A percentile compares a stretch with the other conserved stretches of the same genome.
Conservation (phyloP, 2,888 invertebrate genomes). For the Brachypalpus laphriformis region DNA sequence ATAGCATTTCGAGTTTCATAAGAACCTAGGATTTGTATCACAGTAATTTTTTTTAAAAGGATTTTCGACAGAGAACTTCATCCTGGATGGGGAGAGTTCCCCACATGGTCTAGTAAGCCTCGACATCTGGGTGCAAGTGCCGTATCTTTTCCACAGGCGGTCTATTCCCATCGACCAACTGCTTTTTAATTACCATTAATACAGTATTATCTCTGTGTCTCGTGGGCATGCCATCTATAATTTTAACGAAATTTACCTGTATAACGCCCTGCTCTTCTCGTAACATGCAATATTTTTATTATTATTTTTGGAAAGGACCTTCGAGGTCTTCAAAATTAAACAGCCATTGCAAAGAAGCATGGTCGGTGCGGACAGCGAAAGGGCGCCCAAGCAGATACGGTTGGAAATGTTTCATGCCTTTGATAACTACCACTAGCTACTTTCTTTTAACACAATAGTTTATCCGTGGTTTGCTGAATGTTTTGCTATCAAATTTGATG, state of each 20-base stretch:
- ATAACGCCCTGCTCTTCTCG: background rate
- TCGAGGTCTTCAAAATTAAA: constrained; percentile 37
- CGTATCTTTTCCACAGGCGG: background rate
- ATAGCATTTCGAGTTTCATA: too few species aligned
- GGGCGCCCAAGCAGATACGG: background rate
- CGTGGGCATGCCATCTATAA: background rate
- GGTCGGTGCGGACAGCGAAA: constrained; percentile 16
- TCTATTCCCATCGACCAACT: background rate
- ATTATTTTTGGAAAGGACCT: background rate
- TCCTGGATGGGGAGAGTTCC: too few species aligned
- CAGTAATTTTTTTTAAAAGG: too few species aligned
- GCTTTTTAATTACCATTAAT: too few species aligned
- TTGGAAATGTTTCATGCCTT: background rate
- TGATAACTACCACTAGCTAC: background rate
- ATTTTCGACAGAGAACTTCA: too few species aligned
- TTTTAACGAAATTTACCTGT: background rate
- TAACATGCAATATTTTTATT: background rate
- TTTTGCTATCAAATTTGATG: background rate
- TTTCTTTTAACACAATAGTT: background rate
- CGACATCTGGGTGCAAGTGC: background rate
- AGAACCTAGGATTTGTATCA: too few species aligned
- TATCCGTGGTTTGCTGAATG: background rate
- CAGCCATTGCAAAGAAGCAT: constrained; percentile 9
- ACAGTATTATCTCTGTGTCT: too few species aligned
- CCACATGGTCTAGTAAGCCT: background rate